phyloP scores from a whole-genome alignment of 2,888 invertebrate genomes.

The Aphidoletes aphidimyza region DNA sequence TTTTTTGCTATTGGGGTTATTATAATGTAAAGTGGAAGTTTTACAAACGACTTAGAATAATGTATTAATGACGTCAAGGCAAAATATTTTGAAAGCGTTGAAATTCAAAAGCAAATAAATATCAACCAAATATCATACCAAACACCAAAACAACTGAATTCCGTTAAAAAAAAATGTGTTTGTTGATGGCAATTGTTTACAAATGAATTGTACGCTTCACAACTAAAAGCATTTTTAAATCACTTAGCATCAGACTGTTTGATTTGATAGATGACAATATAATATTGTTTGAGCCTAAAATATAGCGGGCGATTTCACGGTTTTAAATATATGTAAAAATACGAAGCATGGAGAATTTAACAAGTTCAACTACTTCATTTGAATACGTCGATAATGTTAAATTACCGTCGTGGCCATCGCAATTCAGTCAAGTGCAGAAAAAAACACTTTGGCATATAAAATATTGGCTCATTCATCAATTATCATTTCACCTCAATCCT shows the following conservation, averaged over 20 bases:
- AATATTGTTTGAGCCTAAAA: neutral
- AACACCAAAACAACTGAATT: neutral
- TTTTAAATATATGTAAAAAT: neutral
- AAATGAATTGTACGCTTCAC: neutral
- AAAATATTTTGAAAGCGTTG: neutral
- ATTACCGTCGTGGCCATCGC: slow-evolving; percentile 4
- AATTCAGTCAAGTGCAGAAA: neutral
- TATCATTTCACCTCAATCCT: neutral
- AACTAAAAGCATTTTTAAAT: too few relatives aligned
- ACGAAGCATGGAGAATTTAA: neutral
- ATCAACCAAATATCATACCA: too few relatives aligned
- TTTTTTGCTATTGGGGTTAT: too few relatives aligned
- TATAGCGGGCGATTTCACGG: too few relatives aligned
- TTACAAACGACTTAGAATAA: too few relatives aligned
- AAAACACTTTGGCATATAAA: neutral
- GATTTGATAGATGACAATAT: too few relatives aligned
- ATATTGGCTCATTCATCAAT: neutral
- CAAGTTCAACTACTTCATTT: slow-evolving; percentile 25
- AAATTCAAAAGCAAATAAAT: neutral
- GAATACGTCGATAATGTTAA: neutral
- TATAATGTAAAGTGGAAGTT: too few relatives aligned
- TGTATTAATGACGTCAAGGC: neutral
- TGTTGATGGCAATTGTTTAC: neutral
- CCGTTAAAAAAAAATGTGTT: too few relatives aligned
- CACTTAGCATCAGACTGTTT: too few relatives aligned